phyloP scores from a whole-genome alignment of 2,888 invertebrate genomes.

The Mythimna vitellina region DNA sequence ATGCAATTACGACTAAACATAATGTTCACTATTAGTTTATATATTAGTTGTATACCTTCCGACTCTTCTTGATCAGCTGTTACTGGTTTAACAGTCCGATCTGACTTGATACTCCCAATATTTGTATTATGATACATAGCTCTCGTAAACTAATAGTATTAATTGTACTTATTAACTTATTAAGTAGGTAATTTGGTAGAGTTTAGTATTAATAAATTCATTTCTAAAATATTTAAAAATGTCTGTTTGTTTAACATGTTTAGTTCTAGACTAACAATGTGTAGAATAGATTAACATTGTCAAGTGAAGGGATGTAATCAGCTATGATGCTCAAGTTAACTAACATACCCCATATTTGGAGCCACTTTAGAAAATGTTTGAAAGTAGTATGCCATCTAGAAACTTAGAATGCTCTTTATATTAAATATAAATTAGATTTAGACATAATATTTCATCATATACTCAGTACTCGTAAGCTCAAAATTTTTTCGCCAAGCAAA shows the following conservation, averaged over 20 bases:
- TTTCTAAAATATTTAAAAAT: conserved; percentile 88
- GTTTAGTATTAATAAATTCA: conserved; percentile 89
- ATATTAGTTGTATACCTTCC: conserved; percentile 79
- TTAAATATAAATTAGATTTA: conserved; percentile 77
- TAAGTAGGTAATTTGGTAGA: conserved; percentile 85
- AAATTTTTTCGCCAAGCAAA: conserved; percentile 88
- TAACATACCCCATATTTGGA: conserved; percentile 85
- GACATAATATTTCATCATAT: conserved; percentile 74
- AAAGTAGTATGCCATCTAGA: conserved; percentile 81
- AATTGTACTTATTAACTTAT: conserved; percentile 87
- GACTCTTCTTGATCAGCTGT: conserved; percentile 75
- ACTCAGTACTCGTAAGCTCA: conserved; percentile 76
- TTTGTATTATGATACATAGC: conserved; percentile 79
- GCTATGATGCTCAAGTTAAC: conserved; percentile 77
- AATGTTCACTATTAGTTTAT: conserved; percentile 82
- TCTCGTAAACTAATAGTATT: conserved; percentile 87
- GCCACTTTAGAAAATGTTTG: conserved; percentile 79
- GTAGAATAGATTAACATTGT: conserved; percentile 89
- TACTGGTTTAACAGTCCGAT: conserved; percentile 77
- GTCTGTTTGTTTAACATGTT: conserved; percentile 91
- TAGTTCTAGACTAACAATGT: conserved; percentile 89
- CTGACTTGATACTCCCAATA: conserved; percentile 76
- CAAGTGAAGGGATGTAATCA: conserved; percentile 74
- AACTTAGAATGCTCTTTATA: conserved; percentile 79
- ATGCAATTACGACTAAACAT: conserved; percentile 79